A percentile compares a stretch with the other conserved stretches of the same genome.
phyloP scores from a whole-genome alignment of 2,113 vertebrate species.

The Tretioscincus oriximinensis region DNA sequence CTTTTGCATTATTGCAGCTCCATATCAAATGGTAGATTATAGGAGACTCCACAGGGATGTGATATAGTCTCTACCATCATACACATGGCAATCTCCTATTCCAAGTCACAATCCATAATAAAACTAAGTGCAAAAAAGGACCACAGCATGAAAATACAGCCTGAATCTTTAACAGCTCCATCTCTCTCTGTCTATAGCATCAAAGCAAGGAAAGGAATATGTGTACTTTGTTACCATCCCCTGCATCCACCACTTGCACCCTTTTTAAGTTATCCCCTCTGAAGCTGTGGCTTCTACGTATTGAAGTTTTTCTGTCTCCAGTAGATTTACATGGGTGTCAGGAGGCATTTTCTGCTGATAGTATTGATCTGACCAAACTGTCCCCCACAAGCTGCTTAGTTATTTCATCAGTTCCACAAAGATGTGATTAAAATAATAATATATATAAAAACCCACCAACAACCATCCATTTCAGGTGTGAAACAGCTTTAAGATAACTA shows the following conservation, averaged over 20 bases:
- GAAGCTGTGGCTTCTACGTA: rapidly evolving
- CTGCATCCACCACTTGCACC: neutral
- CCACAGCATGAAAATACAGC: too few species aligned
- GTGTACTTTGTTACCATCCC: neutral
- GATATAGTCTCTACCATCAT: too few species aligned
- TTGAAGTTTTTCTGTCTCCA: neutral
- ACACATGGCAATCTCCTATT: too few species aligned
- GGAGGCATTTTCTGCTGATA: constrained; percentile 1
- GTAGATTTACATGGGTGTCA: rapidly evolving
- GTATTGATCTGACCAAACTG: neutral
- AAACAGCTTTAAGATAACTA: constrained; percentile 32
- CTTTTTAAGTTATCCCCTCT: neutral
- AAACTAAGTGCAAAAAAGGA: too few species aligned
- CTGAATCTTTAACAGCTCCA: too few species aligned
- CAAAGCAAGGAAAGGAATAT: neutral
- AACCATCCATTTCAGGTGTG: constrained; percentile 18
- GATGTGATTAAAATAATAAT: constrained; percentile 31
- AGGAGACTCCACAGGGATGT: too few species aligned
- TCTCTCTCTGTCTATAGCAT: neutral
- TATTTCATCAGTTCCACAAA: neutral
- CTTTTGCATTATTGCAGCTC: too few species aligned
- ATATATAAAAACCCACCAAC: constrained; percentile 7
- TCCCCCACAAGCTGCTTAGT: neutral
- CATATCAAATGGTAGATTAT: too few species aligned
- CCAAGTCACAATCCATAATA: too few species aligned